Conservation (phyloP, 1,140 invertebrate species). For the Goniozus legneri region DNA sequence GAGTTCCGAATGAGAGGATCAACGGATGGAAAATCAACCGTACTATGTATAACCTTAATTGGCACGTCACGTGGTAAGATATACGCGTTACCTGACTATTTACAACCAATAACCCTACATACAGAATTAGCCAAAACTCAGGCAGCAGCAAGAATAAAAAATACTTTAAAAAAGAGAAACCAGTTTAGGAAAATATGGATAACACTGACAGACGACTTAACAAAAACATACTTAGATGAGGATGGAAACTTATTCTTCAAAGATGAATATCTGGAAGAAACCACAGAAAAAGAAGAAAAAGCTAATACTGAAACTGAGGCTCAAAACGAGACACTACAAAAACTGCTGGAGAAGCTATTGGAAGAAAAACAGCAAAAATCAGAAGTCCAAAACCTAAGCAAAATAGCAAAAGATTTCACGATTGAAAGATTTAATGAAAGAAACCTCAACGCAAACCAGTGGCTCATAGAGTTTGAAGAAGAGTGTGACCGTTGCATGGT, state of each 20-base stretch:
- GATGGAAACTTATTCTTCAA: slow-evolving; percentile 8
- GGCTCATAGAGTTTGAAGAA: slow-evolving; percentile 3
- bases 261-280: slow-evolving; percentile 11
- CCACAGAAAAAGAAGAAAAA: slow-evolving; percentile 3
- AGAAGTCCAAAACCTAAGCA: slow-evolving; percentile 1
- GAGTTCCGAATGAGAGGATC: slow-evolving; percentile 30
- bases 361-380: neutral
- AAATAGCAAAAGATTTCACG: slow-evolving; percentile 4
- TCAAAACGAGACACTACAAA: slow-evolving; percentile 3
- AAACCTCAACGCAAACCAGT: slow-evolving; percentile 1
- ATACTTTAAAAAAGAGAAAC: slow-evolving; percentile 36
- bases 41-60: slow-evolving; percentile 41
- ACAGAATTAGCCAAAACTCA: slow-evolving; percentile 18
- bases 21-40: slow-evolving; percentile 36
- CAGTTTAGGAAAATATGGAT: slow-evolving; percentile 40
- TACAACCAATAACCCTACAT: slow-evolving; percentile 11
- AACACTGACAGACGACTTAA: slow-evolving; percentile 12
- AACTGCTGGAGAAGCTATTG: slow-evolving; percentile 1
- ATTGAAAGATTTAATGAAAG: slow-evolving; percentile 1
- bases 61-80: slow-evolving; percentile 9
- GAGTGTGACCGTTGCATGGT: slow-evolving; percentile 2
- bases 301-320: neutral
- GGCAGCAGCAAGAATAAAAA: slow-evolving; percentile 33
- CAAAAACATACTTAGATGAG: slow-evolving; percentile 9
- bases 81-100: slow-evolving; percentile 14